These are phyloP conservation scores for Caenorhabditis sp. DNA, from an alignment of 2,888 invertebrate species.

Conservation along the genomic window DNA sequence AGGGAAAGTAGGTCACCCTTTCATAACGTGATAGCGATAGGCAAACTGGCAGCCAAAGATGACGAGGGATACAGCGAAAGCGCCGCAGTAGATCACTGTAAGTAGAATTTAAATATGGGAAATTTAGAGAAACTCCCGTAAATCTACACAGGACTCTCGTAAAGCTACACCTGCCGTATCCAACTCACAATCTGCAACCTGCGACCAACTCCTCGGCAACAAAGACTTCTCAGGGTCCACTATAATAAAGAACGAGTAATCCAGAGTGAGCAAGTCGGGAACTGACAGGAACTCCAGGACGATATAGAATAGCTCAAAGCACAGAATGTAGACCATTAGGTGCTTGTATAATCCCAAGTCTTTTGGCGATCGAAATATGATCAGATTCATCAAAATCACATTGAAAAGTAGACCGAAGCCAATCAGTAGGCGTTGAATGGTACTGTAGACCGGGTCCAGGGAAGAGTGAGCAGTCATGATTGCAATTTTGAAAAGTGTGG, in stretches of 20 bases:
- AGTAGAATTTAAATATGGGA: too few relatives aligned
- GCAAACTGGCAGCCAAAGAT: conserved; percentile 4
- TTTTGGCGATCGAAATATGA: conserved; percentile 24
- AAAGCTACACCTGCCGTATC: background rate
- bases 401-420: background rate
- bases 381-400: conserved; percentile 1
- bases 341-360: conserved; percentile 30
- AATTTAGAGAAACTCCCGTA: too few relatives aligned
- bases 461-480: background rate
- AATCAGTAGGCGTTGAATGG: background rate
- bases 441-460: background rate
- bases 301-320: conserved; percentile 29
- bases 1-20: background rate
- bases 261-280: conserved; percentile 1
- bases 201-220: background rate
- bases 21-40: background rate
- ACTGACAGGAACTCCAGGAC: conserved; percentile 23
- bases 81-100: conserved; percentile 1
- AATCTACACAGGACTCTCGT: background rate
- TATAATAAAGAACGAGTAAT: background rate
- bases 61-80: background rate
- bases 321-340: conserved; percentile 22
- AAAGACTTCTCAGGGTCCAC: background rate
- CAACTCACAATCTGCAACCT: background rate
- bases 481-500: background rate